These are phyloP conservation scores for Microcebus ravelobensis DNA, from an alignment of 2,113 vertebrate genomes.

Conservation along the genomic window DNA sequence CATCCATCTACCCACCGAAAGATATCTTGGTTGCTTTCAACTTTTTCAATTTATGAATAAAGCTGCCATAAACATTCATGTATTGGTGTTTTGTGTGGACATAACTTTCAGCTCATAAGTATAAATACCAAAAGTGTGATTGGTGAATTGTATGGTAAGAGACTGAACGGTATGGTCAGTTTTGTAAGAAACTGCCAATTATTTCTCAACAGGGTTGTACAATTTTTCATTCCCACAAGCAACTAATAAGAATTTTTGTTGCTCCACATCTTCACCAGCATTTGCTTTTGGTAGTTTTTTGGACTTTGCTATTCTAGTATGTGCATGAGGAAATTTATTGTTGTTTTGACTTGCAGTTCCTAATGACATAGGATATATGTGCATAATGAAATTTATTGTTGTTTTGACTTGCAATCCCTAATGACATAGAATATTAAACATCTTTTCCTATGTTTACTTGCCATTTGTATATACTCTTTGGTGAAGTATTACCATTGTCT, in stretches of 20 bases:
- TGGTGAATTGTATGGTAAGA: neutral
- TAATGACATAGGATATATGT: neutral
- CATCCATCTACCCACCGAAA: neutral
- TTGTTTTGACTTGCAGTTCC: neutral
- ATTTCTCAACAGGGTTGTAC: neutral
- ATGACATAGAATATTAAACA: neutral
- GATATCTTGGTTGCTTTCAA: neutral
- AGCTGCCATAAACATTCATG: neutral
- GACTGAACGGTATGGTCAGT: neutral
- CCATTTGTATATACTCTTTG: too few relatives aligned
- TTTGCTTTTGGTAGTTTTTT: neutral
- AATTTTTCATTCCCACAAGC: neutral
- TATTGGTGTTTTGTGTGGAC: neutral
- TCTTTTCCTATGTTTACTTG: neutral
- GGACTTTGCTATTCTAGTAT: neutral
- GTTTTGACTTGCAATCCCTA: neutral
- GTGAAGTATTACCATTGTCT: neutral
- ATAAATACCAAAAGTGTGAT: neutral
- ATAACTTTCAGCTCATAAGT: neutral
- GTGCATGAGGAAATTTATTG: fast-evolving
- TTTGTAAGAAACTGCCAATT: neutral
- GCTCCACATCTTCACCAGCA: neutral
- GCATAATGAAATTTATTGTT: neutral
- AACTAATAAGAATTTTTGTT: neutral
- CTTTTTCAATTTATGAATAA: neutral